Evolutionary conservation across 2,888 invertebrate species (phyloP), one percentile per base, ranked within the genome.

Genomic region (Microctonus aethiopoides): DNA sequence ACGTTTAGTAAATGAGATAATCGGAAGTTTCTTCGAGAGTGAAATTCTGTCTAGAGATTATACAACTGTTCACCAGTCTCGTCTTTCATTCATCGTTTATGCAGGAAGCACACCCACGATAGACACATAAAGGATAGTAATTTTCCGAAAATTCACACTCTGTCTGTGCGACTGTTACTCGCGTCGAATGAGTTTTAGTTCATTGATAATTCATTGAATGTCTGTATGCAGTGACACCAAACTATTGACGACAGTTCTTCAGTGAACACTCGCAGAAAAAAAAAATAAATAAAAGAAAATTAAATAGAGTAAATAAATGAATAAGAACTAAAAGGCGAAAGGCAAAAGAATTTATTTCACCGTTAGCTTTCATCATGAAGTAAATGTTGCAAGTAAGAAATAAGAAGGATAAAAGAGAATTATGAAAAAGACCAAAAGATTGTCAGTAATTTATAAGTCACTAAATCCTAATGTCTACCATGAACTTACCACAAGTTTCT

Each of bases 21-120:
- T 52, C 36, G 36, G 51, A 69, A 66, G 60, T 65, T 67, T 24
- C 34, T 22, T 32, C 22, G 22, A 24, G 22, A 65, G 39, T 39
- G 65, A 56, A 65, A 16, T 61, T 41, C 66, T 32, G 66, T 46
- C 60, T 41, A 29, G 66, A 66, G 56, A 70, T 70, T 66, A 61
- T 46, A 39, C 64, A 34, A 57, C 46, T 57, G 29, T 24, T 65
- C 66, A 66, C 61, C 11, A 16, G 66, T 70, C 70, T 66, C 70
- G 70, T 70, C 70, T 70, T 32, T 56, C 56, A 34, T 16, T 7
- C 66, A 70, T 70, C 62, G 57, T 70, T 70, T 66, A 70, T 70
- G 70, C 66, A 70, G 56, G 46, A 56, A 70, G 61, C 16, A 46
- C 46, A 46, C 46, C 16, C 46, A 46, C 7, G 9, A 6, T 46